These are phyloP conservation scores for Mellivora capensis DNA, from an alignment of 2,113 vertebrate genomes.

Conservation along the genomic window DNA sequence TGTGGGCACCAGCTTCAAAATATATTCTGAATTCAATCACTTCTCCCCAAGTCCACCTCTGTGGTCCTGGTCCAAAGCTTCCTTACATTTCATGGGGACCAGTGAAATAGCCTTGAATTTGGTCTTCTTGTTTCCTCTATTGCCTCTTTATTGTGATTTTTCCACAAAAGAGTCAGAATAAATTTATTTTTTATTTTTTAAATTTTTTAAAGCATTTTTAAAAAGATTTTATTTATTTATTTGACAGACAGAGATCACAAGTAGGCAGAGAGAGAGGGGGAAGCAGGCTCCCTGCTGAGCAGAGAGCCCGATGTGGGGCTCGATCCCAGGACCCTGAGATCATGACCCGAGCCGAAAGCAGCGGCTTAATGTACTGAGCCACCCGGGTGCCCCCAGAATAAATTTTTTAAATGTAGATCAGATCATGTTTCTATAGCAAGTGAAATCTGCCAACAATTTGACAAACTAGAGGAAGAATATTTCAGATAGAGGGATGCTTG, in stretches of 20 bases:
- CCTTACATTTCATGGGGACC: not conserved
- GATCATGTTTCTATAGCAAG: constrained; percentile 9
- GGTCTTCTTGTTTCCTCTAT: not conserved
- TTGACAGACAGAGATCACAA: no score
- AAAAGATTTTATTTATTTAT: no score
- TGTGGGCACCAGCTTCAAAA: not conserved
- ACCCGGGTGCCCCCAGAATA: no score
- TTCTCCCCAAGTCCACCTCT: not conserved
- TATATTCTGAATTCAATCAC: not conserved
- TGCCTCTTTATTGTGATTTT: not conserved
- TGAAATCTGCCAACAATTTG: not conserved
- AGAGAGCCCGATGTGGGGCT: no score
- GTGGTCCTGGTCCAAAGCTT: not conserved
- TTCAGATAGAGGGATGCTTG: not conserved
- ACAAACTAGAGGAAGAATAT: not conserved
- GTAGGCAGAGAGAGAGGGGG: no score
- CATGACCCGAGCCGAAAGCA: no score
- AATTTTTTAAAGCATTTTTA: no score
- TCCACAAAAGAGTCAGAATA: not conserved
- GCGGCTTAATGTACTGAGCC: no score
- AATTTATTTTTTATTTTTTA: no score
- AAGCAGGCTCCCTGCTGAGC: no score
- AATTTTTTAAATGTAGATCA: not conserved
- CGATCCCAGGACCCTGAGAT: no score
- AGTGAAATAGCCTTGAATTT: constrained; percentile 60